Evolutionary conservation across 2,797 vertebrate genomes (phyloP), one percentile per base, ranked within the genome.

Genomic region (Danionella dracula): DNA sequence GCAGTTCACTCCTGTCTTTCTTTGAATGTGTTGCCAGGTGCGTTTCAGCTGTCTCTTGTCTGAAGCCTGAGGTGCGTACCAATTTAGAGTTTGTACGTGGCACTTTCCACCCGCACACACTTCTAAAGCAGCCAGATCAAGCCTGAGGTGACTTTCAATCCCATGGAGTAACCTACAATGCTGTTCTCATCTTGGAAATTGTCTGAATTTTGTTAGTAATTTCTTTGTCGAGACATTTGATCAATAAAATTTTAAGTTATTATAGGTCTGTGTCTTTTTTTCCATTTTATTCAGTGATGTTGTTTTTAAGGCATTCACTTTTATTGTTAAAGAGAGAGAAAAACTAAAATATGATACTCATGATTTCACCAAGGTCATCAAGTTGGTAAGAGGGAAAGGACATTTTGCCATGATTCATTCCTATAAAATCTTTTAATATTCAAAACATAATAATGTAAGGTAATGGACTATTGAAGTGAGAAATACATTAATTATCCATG

Each of bases 31-130:
- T 55, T 49, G 19, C 19, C 40, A 27, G 9, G 37, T 46, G 10
- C 17, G 53, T 4, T 10, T 56, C 11, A 6, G 38, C 13, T 54
- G 40, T 45, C 49, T 44, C n/a, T 48, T 60, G 27, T 46, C 51
- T 48, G 32, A 53, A 37, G 56, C 48, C 49, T 68, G 10, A 42
- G 27, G 49, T 17, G 34, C 2, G 41, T 60, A 53, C 31, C 66
- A 68, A 50, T 21, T 34, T 27, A 11, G 20, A 56, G 15, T 41
- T 56, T 48, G 32, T 55, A 11, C 19, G 5, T 19, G 40, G n/a
- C 41, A 65, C 51, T 37, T 6, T 27, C 4, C 37, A 54, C 4
- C 11, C 23, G 12, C 10, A 15, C 17, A 45, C 29, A 45, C 27
- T n/a, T 34, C 16, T 23, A 44, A 13, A 44, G 8, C 31, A 5